phyloP scores from a whole-genome alignment of 2,797 vertebrate species.

The Cephalopachus bancanus region DNA sequence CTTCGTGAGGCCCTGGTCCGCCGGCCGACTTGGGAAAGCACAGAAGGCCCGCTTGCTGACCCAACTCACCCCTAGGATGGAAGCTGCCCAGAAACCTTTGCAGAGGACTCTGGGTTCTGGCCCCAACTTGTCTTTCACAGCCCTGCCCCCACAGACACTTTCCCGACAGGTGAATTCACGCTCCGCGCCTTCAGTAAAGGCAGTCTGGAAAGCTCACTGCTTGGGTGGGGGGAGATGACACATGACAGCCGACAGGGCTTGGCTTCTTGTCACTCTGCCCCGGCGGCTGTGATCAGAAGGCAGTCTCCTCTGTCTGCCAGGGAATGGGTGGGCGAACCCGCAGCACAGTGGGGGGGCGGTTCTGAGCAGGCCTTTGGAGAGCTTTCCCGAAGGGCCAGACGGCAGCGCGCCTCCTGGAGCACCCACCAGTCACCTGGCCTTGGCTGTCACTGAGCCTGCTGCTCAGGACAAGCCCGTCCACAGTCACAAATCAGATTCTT shows the following conservation, averaged over 20 bases:
- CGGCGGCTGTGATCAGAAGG: conserved; percentile 68
- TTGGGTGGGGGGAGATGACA: not conserved
- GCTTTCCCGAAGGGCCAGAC: fast-evolving
- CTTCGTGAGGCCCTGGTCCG: conserved; percentile 70
- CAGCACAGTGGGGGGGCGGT: conserved; percentile 18
- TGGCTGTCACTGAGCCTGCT: no score
- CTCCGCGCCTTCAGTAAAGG: not conserved
- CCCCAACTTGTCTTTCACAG: conserved; percentile 74
- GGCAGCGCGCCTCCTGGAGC: not conserved
- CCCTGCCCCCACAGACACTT: conserved; percentile 63
- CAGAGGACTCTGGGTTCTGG: conserved; percentile 67
- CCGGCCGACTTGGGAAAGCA: conserved; percentile 55
- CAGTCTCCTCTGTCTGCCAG: conserved; percentile 58
- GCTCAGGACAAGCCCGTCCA: not conserved
- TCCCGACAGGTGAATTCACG: conserved; percentile 68
- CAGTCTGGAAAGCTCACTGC: conserved; percentile 13
- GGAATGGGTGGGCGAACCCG: conserved; percentile 68
- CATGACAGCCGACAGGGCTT: not conserved
- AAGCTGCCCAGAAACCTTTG: conserved; percentile 49
- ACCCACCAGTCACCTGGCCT: not conserved
- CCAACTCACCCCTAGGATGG: conserved; percentile 75
- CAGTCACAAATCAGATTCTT: not conserved
- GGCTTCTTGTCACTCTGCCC: conserved; percentile 33
- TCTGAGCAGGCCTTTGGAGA: not conserved
- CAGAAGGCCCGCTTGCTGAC: conserved; percentile 77